These are phyloP conservation scores for Bovichtus variegatus DNA, from an alignment of 2,797 vertebrate genomes.

Conservation along the genomic window DNA sequence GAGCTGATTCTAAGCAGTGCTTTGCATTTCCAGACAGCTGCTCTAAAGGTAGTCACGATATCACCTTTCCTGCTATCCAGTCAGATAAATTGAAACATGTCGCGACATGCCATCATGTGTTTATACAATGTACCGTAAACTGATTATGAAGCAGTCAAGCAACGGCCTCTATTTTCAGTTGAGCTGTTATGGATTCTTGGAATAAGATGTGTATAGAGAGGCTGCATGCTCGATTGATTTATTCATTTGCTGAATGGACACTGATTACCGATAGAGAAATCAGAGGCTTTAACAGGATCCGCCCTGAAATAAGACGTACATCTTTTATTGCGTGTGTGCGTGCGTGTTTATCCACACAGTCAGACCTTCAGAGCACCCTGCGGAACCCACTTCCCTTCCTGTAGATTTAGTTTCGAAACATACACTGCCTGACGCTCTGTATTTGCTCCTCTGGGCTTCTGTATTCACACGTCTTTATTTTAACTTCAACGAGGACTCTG, in stretches of 20 bases:
- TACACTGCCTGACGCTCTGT: conserved; percentile 29
- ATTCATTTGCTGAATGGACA: conserved; percentile 65
- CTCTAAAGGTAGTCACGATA: neutral
- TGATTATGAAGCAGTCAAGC: conserved; percentile 29
- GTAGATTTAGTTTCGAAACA: conserved; percentile 37
- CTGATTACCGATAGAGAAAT: conserved; percentile 58
- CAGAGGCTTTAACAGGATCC: conserved; percentile 31
- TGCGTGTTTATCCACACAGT: conserved; percentile 9
- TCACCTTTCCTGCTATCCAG: conserved; percentile 3
- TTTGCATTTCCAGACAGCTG: conserved; percentile 1
- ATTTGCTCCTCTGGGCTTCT: conserved; percentile 36
- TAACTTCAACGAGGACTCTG: conserved; percentile 49
- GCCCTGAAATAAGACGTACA: conserved; percentile 25
- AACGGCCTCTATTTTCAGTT: conserved; percentile 38
- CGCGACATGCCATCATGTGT: conserved; percentile 33
- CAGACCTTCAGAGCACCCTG: conserved; percentile 20
- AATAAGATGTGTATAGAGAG: conserved; percentile 39
- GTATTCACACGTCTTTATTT: conserved; percentile 55
- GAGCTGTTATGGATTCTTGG: conserved; percentile 54
- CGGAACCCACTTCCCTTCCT: conserved; percentile 20
- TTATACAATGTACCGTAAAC: conserved; percentile 33
- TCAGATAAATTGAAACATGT: conserved; percentile 24
- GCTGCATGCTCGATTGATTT: conserved; percentile 59
- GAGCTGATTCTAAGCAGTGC: conserved; percentile 1
- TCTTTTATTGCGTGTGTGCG: conserved; percentile 3